Evolutionary conservation across 1,140 invertebrate species (phyloP), one percentile per base, ranked within the genome.

Genomic region (Metaphire vulgaris): DNA sequence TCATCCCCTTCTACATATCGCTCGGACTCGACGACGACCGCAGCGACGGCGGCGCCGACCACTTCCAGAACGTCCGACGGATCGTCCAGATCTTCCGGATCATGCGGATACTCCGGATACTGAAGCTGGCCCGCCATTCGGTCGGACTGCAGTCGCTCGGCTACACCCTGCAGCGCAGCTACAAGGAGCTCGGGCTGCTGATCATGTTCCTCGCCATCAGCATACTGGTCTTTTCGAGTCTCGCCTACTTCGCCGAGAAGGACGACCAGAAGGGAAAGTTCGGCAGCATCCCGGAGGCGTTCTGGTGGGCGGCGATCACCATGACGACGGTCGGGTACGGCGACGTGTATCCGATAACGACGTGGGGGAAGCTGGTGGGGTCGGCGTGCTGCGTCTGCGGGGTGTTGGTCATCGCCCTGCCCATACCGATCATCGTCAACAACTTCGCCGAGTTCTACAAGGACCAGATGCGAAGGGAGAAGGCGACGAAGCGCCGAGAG

Each of bases 361-460:
- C 82, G 16, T 79, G 82, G 70, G 86, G 86, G n/a, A 86, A 85
- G 76, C 77, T 86, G 73, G 83, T 87, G 41, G 86, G 86, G 78
- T 82, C 82, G 79, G 84, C 85, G 78, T 86, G 97, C 92, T 98
- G 96, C 91, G 96, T 99, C 89, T 99, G 96, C 91, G 97, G 97
- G 89, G 97, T 99, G 87, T 91, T 99, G 90, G 97, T 99, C 90
- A 96, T 99, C 91, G 97, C 97, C 89, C 95, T 99, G 89, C 97
- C 97, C 89, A 98, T 99, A 92, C 86, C 86, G 41, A 87, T 87
- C 74, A 87, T 87, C 78, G 86, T 87, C 28, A 87, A 87, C 81
- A 87, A 87, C 80, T 87, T 87, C 79, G 85, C 86, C 66, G 96
- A 98, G 91, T 99, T 98, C 90, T 98, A 99, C 91, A 98, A 98